These are phyloP conservation scores for Drosophila picticornis DNA, from an alignment of 2,888 invertebrate species.

Conservation along the genomic window DNA sequence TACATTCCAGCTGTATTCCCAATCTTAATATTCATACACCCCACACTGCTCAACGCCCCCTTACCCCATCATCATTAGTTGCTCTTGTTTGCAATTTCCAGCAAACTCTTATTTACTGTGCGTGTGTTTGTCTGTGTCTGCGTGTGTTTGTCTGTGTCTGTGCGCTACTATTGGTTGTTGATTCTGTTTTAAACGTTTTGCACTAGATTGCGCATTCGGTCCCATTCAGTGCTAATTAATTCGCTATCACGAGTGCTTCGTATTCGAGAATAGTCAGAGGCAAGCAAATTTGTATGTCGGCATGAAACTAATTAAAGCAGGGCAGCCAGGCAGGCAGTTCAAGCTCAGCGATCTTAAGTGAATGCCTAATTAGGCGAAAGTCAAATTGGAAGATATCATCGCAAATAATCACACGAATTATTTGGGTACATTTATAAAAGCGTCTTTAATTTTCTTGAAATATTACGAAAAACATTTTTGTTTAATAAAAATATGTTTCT, in stretches of 20 bases:
- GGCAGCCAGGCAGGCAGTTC: too few relatives aligned
- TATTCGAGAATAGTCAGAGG: not conserved
- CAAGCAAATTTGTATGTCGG: not conserved
- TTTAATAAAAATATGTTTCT: too few relatives aligned
- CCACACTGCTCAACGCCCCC: not conserved
- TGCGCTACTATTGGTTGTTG: slow-evolving; percentile 45
- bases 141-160: not conserved
- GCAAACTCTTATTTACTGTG: slow-evolving; percentile 6
- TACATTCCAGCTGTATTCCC: slow-evolving; percentile 5
- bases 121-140: not conserved
- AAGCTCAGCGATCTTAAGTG: not conserved
- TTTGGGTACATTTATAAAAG: not conserved
- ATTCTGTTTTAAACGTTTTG: slow-evolving; percentile 65
- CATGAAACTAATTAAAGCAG: slow-evolving; percentile 9
- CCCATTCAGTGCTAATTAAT: slow-evolving; percentile 15
- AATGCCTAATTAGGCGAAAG: not conserved
- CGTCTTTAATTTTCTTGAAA: not conserved
- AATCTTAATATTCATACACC: slow-evolving; percentile 13
- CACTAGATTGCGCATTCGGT: slow-evolving; percentile 44
- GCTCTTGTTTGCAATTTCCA: slow-evolving; percentile 6
- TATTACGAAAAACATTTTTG: too few relatives aligned
- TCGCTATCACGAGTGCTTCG: not conserved
- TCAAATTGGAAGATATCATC: not conserved
- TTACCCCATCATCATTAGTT: not conserved
- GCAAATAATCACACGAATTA: not conserved